Conservation (phyloP, 2,888 invertebrate genomes). For the Pemphredon lugubris region DNA sequence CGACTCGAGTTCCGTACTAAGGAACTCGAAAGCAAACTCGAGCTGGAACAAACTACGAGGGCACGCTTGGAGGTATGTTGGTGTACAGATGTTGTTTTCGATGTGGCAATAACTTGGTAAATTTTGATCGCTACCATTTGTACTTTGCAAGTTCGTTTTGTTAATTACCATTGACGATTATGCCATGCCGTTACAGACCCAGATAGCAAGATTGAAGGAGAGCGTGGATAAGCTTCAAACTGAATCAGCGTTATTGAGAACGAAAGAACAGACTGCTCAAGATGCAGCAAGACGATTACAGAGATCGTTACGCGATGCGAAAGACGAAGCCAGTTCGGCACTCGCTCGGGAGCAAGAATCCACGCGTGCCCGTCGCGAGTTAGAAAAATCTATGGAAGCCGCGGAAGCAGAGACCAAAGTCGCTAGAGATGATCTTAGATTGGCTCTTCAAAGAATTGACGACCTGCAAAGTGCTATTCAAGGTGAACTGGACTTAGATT, state of each 20-base stretch:
- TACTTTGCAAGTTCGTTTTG: too few relatives aligned
- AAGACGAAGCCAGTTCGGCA: constrained; percentile 89
- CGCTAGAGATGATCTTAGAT: constrained; percentile 90
- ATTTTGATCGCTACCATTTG: too few relatives aligned
- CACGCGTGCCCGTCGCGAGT: constrained; percentile 87
- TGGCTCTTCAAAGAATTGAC: constrained; percentile 94
- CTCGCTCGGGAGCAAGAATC: constrained; percentile 90
- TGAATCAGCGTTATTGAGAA: constrained; percentile 87
- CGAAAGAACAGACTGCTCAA: constrained; percentile 89
- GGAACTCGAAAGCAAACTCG: constrained; percentile 95
- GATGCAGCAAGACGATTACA: constrained; percentile 90
- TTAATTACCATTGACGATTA: too few relatives aligned
- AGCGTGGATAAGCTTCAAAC: constrained; percentile 87
- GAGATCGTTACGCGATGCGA: constrained; percentile 87
- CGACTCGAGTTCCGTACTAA: constrained; percentile 92
- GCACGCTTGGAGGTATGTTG: constrained; percentile 89
- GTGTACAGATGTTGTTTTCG: too few relatives aligned
- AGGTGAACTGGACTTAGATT: constrained; percentile 88
- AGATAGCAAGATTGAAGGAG: constrained; percentile 87
- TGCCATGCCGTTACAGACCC: constrained; percentile 81
- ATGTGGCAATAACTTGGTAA: too few relatives aligned
- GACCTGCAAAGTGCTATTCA: constrained; percentile 96
- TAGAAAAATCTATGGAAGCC: constrained; percentile 88
- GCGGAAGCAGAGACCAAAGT: constrained; percentile 88
- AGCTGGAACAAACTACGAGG: constrained; percentile 94